Base-by-base conservation (phyloP, 1,140 invertebrate genomes). In the Conus betulinus region DNA sequence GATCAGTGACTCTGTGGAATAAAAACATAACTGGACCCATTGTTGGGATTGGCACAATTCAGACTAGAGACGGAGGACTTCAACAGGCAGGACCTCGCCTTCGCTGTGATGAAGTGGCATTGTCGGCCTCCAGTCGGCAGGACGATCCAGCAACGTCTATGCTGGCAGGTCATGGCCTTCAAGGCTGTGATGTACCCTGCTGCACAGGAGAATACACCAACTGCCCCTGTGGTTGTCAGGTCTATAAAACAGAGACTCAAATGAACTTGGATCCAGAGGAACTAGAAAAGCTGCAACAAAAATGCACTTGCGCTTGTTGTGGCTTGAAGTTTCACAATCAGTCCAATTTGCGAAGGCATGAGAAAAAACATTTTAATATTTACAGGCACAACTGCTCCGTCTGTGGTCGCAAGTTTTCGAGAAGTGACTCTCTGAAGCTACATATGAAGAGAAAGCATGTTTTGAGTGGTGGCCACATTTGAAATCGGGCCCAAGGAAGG, bases 181-280 rank as follows among this genome's bases (percentile, higher is more conserved):
- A 53, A 53, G 79, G 17, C 5, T 81, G 79, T 53, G 79, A 23
- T 4, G 79, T 81, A 5, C 79, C 79, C 10, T 81, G 79, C 17
- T 81, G 79, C 51, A 81, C 79, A 23, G 79, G 79, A 53, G 79
- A 81, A 13, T 81, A 81, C 79, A 81, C 39, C 39, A 81, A 81
- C 51, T 81, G 79, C 79, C 79, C 78, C 5, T 81, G 79, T 81
- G 79, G 79, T 81, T 81, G 79, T 81, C 79, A 81, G 51, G 39
- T 23, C 39, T 81, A 81, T 25, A 81, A 7, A 7, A 53, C 51
- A 53, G 79, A 81, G 13, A 81, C 79, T 4, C 79, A 81, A 15
- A 81, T 81, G 79, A 53, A 53, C 79, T 51, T 81, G 51, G 79
- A 81, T 23, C 79, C 79, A 15, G 79, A 53, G 79, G 13, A 81